Conservation (phyloP, 2,888 invertebrate genomes). For the Plagodis dolabraria region DNA sequence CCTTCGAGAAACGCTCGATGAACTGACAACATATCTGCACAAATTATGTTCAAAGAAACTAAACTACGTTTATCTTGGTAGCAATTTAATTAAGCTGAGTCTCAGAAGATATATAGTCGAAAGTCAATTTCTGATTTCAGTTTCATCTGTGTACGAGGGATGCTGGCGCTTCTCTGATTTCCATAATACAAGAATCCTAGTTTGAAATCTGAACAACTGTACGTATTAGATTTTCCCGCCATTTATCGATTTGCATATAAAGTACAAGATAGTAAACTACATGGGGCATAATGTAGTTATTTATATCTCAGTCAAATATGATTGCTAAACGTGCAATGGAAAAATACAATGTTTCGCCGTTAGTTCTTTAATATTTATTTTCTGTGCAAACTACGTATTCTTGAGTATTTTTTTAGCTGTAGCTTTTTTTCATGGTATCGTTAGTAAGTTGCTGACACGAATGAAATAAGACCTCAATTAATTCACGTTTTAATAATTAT, state of each 20-base stretch:
- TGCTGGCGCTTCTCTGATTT: slow-evolving; percentile 29
- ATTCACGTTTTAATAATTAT: too few relatives aligned
- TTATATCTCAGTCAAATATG: slow-evolving; percentile 25
- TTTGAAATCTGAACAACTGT: slow-evolving; percentile 26
- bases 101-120: slow-evolving; percentile 17
- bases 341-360: slow-evolving; percentile 28
- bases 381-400: slow-evolving; percentile 9
- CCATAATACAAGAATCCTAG: slow-evolving; percentile 33
- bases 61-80: slow-evolving; percentile 7
- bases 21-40: background rate
- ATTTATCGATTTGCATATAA: slow-evolving; percentile 25
- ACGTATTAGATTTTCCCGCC: slow-evolving; percentile 17
- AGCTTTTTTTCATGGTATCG: too few relatives aligned
- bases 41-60: background rate
- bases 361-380: slow-evolving; percentile 14
- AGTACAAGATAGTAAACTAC: slow-evolving; percentile 24
- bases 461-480: too few relatives aligned
- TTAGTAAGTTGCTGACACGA: too few relatives aligned
- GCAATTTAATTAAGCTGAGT: slow-evolving; percentile 10
- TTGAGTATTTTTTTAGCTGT: too few relatives aligned
- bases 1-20: too few relatives aligned
- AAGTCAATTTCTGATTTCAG: slow-evolving; percentile 33
- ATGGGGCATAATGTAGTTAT: slow-evolving; percentile 22
- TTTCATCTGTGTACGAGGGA: slow-evolving; percentile 20
- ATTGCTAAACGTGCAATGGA: slow-evolving; percentile 19